These are phyloP conservation scores for Choloepus didactylus DNA, from an alignment of 2,797 vertebrate genomes.

Conservation along the genomic window DNA sequence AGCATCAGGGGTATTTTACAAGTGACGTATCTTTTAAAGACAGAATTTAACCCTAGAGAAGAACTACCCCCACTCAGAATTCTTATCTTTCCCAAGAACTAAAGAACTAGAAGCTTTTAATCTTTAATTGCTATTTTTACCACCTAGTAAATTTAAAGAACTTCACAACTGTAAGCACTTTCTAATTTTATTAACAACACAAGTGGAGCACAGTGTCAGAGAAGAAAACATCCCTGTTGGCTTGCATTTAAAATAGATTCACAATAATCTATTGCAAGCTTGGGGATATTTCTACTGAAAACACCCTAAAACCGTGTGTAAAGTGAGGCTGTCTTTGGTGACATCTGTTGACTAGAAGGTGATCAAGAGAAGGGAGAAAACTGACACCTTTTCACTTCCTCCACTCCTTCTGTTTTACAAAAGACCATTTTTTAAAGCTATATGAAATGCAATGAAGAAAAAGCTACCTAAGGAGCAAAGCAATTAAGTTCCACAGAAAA, in stretches of 20 bases:
- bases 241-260: constrained; percentile 70
- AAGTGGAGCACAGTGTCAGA: constrained; percentile 25
- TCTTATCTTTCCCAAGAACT: constrained; percentile 28
- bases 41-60: constrained; percentile 49
- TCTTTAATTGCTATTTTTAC: constrained; percentile 69
- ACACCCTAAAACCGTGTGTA: neutral
- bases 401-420: constrained; percentile 51
- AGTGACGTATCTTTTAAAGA: neutral
- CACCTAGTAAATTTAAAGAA: constrained; percentile 63
- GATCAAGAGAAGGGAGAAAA: constrained; percentile 56
- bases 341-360: constrained; percentile 58
- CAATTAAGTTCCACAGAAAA: constrained; percentile 81
- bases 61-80: constrained; percentile 17
- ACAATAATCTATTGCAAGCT: constrained; percentile 61
- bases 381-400: constrained; percentile 49
- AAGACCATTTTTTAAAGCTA: constrained; percentile 51
- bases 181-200: constrained; percentile 70
- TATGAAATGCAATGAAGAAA: constrained; percentile 67
- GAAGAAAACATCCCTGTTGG: constrained; percentile 62
- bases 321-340: constrained; percentile 5
- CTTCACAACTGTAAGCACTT: constrained; percentile 51
- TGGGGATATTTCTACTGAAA: constrained; percentile 67
- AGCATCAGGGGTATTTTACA: neutral
- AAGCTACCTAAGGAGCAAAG: constrained; percentile 67
- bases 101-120: constrained; percentile 53